Evolutionary conservation across 37 sponge, comb jelly and placozoan genomes (phyloP), one percentile per base, ranked within the genome.

Genomic region (Lycopodina hypogea): DNA sequence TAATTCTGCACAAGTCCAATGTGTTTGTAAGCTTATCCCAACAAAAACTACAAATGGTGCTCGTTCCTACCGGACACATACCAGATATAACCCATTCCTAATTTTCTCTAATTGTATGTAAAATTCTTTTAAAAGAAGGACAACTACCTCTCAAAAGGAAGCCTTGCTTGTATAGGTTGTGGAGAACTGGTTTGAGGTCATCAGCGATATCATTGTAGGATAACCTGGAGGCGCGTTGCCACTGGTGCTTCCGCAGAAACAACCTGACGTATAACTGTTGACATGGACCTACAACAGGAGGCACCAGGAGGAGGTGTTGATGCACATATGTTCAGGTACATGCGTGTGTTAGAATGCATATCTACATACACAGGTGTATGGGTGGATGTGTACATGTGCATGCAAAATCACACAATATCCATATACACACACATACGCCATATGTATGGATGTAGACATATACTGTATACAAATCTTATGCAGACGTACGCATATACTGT

Each of bases 211-310:
- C 75, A 1, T 78, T 66, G 57, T 91, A 91, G 23, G 29, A 34
- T 0, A 91, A 15, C 40, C 78, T 86, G 42, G 48, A 26, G 17
- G 28, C 52, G 58, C 78, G 52, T 14, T 86, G 24, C 91, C 91
- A 91, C 22, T 75, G 79, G 37, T 79, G 91, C 57, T 91, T 86
- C 11, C 91, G 57, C n/a, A 91, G 80, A 68, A 79, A 91, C 67
- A 91, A 65, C 19, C 87, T 59, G 8, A 91, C 87, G 58, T 82
- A 91, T 40, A 91, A 51, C 83, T 78, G 87, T 42, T 91, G 91
- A 11, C 56, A 38, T 3, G 70, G 40, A 11, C 57, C 89, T 89
- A 63, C 0, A 34, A 48, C 2, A 66, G 11, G 11, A 45, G 37
- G 22, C 1, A 34, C 35, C n/a, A 68, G 21, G 4, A 36, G 26